These are phyloP conservation scores for Nymphalis c-album DNA, from an alignment of 2,888 invertebrate species.

Conservation along the genomic window DNA sequence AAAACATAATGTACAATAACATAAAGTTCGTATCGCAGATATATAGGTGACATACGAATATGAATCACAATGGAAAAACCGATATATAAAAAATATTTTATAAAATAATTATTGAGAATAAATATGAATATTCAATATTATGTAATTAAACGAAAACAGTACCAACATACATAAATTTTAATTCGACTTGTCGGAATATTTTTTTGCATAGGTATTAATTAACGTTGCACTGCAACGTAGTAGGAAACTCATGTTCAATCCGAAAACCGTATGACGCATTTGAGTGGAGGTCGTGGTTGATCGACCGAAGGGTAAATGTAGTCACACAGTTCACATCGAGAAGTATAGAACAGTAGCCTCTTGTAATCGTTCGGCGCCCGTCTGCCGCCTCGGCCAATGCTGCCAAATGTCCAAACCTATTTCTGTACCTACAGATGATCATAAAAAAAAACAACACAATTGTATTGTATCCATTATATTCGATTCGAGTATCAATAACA, in stretches of 20 bases:
- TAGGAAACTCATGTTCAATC: slow-evolving; percentile 20
- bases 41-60: background rate
- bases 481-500: slow-evolving; percentile 11
- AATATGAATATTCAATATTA: too few relatives aligned
- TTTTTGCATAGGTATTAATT: background rate
- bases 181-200: background rate
- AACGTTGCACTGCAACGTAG: background rate
- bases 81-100: background rate
- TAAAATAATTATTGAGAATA: too few relatives aligned
- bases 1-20: background rate
- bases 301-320: slow-evolving; percentile 51
- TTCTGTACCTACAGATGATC: slow-evolving; percentile 17
- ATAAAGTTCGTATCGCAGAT: background rate
- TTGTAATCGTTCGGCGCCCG: slow-evolving; percentile 63
- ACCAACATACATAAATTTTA: background rate
- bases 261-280: slow-evolving; percentile 36
- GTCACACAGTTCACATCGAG: slow-evolving; percentile 56
- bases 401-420: slow-evolving; percentile 43
- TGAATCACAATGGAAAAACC: slow-evolving; percentile 2
- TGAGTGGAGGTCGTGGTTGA: slow-evolving; percentile 48
- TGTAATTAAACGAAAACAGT: background rate
- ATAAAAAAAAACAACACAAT: slow-evolving; percentile 7
- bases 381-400: slow-evolving; percentile 48
- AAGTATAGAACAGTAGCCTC: slow-evolving; percentile 62
- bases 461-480: background rate